A percentile compares a stretch with the other conserved stretches of the same genome.
These are phyloP conservation scores for Papilio gigon DNA, from an alignment of 2,888 invertebrate genomes.

Conservation along the genomic window DNA sequence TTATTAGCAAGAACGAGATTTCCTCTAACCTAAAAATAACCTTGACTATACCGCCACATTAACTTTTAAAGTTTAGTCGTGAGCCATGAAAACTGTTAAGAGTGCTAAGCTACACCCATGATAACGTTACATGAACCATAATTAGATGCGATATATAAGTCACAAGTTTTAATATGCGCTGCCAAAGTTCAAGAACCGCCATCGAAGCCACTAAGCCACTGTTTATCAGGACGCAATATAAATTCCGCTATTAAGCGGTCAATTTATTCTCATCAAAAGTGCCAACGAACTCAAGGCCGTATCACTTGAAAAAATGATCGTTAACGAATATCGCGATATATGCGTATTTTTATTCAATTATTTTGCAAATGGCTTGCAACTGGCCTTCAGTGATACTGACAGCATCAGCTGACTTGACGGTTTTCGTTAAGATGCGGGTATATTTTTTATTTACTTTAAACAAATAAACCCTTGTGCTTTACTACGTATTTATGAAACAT, in stretches of 20 bases:
- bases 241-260: slow-evolving; percentile 34
- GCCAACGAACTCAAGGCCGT: slow-evolving; percentile 28
- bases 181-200: not conserved
- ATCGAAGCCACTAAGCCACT: not conserved
- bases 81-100: too few species aligned
- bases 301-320: slow-evolving; percentile 36
- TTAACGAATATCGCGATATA: not conserved
- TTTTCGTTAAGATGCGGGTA: not conserved
- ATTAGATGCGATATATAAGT: too few species aligned
- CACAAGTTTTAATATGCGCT: not conserved
- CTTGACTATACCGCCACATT: too few species aligned
- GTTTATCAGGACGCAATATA: slow-evolving; percentile 36
- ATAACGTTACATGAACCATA: too few species aligned
- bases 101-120: too few species aligned
- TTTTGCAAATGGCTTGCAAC: not conserved
- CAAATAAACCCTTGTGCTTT: not conserved
- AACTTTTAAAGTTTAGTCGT: too few species aligned
- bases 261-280: slow-evolving; percentile 35
- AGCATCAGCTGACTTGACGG: not conserved
- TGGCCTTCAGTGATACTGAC: not conserved
- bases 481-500: not conserved
- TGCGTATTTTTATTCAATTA: slow-evolving; percentile 17
- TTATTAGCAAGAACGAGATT: too few species aligned
- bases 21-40: too few species aligned
- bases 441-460: not conserved